A percentile compares a stretch with the other conserved stretches of the same genome.
These are phyloP conservation scores for Lepidochitona cinerea DNA, from an alignment of 2,888 invertebrate genomes.

Conservation along the genomic window DNA sequence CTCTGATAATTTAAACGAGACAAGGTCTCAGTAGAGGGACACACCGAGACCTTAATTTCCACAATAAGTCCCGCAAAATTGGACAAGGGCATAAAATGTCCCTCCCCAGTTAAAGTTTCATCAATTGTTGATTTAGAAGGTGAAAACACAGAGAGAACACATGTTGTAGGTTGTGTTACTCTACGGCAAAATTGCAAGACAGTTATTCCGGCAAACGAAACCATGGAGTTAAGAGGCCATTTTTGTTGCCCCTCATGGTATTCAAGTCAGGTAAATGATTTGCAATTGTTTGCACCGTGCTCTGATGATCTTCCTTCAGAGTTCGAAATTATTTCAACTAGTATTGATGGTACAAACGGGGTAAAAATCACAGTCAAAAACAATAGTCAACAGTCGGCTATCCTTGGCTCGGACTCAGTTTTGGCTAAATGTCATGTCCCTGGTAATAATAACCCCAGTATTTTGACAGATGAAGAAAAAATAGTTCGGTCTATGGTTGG, in stretches of 20 bases:
- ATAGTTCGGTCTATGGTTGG: neutral
- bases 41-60: neutral
- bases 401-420: neutral
- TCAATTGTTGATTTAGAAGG: too few relatives aligned
- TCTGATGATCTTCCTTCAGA: neutral
- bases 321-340: neutral
- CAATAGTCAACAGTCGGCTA: neutral
- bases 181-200: neutral
- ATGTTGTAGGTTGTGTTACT: neutral
- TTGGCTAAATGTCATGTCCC: neutral
- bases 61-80: neutral
- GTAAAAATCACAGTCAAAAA: neutral
- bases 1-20: neutral
- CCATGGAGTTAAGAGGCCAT: neutral
- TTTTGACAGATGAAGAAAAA: neutral
- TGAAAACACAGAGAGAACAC: neutral
- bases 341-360: neutral
- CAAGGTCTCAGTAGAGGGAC: neutral
- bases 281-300: neutral
- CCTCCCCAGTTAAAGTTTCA: neutral
- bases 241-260: neutral
- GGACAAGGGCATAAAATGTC: neutral
- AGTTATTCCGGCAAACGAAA: neutral
- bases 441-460: neutral
- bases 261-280: neutral